Evolutionary conservation across 2,797 vertebrate species (phyloP).

Genomic region (Decapterus maruadsi): DNA sequence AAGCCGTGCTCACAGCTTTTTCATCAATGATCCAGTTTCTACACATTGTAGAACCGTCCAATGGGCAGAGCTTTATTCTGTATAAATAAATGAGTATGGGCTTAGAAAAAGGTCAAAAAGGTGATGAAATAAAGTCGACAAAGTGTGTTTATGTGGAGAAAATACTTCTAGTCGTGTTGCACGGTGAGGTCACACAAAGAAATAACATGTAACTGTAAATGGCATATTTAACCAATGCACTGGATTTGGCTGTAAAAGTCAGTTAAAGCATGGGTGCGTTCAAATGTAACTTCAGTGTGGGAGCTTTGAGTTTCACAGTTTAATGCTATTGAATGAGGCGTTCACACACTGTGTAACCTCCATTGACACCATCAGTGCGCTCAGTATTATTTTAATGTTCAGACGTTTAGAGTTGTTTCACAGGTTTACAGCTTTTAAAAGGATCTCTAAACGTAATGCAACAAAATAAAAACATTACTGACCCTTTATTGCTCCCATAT

Average conservation of each 20-base stretch:
- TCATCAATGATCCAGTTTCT: slow-evolving; percentile 1
- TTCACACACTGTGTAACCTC: neutral
- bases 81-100: neutral
- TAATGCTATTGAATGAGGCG: neutral
- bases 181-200: neutral
- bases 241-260: neutral
- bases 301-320: neutral
- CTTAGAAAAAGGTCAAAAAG: neutral
- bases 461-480: neutral
- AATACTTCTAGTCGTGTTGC: neutral
- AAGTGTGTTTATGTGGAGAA: neutral
- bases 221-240: neutral
- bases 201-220: neutral
- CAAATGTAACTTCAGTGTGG: neutral
- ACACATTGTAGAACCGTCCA: neutral
- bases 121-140: neutral
- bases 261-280: neutral
- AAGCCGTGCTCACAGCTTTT: slow-evolving; percentile 5
- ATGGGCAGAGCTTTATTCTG: slow-evolving; percentile 1
- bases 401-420: neutral
- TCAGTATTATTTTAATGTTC: neutral
- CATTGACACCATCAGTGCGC: neutral
- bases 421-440: neutral
- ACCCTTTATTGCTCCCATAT: slow-evolving; percentile 6
- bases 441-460: neutral